Evolutionary conservation across 2,113 vertebrate genomes (phyloP).

Genomic region (Atrichornis clamosus): DNA sequence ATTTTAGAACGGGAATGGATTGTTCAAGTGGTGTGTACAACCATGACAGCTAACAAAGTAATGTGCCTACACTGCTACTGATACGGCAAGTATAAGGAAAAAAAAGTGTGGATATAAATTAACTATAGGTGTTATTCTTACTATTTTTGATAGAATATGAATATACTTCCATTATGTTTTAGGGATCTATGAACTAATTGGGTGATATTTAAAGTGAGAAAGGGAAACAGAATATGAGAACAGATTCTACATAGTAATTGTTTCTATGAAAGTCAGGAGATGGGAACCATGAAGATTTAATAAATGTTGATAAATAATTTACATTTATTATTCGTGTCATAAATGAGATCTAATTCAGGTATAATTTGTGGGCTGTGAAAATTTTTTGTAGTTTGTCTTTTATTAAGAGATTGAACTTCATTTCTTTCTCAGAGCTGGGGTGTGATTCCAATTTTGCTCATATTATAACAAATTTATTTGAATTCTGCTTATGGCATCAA

Average conservation of each 20-base stretch:
- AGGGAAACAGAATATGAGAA: not conserved
- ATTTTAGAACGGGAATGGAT: not conserved
- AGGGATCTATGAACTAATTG: not conserved
- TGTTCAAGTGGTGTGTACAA: not conserved
- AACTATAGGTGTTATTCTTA: not conserved
- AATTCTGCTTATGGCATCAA: not conserved
- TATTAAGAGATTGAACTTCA: not conserved
- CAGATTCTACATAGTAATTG: not conserved
- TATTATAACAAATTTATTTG: not conserved
- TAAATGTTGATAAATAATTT: slow-evolving; percentile 15
- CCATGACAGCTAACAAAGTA: not conserved
- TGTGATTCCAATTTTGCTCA: not conserved
- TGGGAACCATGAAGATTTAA: not conserved
- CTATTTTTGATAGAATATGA: not conserved
- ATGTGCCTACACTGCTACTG: not conserved
- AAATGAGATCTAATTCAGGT: not conserved
- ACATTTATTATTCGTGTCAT: not conserved
- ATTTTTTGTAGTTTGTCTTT: not conserved
- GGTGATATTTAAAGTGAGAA: not conserved
- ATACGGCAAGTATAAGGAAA: not conserved
- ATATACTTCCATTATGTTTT: not conserved
- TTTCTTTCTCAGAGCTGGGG: not conserved
- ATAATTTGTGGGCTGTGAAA: not conserved
- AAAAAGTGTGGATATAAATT: not conserved
- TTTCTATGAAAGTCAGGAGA: not conserved